Evolutionary conservation across 2,797 vertebrate species (phyloP).

Genomic region (Arrhamphus sclerolepis): DNA sequence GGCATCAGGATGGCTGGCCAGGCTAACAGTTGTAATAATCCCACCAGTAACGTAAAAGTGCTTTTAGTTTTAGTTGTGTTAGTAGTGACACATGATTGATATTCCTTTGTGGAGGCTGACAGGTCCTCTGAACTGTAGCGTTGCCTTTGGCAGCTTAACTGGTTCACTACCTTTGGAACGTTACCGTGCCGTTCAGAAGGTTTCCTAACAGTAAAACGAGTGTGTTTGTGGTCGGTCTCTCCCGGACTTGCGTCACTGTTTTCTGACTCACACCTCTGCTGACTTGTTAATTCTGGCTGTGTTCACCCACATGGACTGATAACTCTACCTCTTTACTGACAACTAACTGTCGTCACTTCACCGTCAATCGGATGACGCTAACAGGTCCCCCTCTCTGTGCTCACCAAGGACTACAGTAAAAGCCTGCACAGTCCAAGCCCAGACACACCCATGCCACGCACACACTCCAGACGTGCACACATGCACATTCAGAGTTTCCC

Average conservation of each 20-base stretch:
- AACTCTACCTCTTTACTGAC: too few relatives aligned
- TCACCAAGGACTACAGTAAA: constrained; percentile 79
- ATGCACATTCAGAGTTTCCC: background rate
- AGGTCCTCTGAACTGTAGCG: constrained; percentile 31
- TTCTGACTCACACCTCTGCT: constrained; percentile 51
- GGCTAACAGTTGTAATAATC: too few relatives aligned
- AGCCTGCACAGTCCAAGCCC: constrained; percentile 74
- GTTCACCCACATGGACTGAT: constrained; percentile 8
- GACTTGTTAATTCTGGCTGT: constrained; percentile 41
- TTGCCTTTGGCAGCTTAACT: constrained; percentile 13
- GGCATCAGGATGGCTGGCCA: too few relatives aligned
- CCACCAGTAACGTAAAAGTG: too few relatives aligned
- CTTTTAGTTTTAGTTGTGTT: too few relatives aligned
- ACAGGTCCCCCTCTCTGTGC: constrained; percentile 73
- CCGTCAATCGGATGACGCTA: constrained; percentile 56
- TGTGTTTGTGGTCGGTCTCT: constrained; percentile 36
- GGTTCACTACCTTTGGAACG: too few relatives aligned
- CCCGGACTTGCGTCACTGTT: constrained; percentile 32
- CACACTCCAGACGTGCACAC: constrained; percentile 1
- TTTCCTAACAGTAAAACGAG: constrained; percentile 22
- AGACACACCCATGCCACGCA: constrained; percentile 13
- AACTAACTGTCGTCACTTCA: constrained; percentile 55
- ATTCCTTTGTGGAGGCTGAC: too few relatives aligned
- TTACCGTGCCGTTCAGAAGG: background rate
- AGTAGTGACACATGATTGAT: too few relatives aligned